These are phyloP conservation scores for Trichogramma pretiosum DNA, from an alignment of 1,140 invertebrate genomes.

Conservation along the genomic window DNA sequence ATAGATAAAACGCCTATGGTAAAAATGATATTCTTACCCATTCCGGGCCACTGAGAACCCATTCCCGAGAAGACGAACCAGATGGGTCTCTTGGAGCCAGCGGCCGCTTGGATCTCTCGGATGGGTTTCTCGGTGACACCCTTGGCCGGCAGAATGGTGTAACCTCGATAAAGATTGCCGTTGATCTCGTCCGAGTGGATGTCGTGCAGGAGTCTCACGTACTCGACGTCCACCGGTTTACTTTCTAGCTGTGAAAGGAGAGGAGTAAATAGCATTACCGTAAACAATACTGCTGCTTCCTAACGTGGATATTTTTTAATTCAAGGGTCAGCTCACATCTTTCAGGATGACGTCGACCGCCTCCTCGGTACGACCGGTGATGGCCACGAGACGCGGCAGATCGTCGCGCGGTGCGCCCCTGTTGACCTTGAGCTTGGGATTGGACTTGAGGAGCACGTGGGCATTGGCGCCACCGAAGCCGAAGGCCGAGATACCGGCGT, in stretches of 20 bases:
- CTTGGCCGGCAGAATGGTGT: conserved; percentile 38
- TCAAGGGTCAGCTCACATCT: conserved; percentile 39
- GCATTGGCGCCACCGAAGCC: conserved; percentile 54
- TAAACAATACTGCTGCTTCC: too few species aligned
- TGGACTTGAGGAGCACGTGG: conserved; percentile 54
- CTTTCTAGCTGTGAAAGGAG: conserved; percentile 26
- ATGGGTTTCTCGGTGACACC: conserved; percentile 31
- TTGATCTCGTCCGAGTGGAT: conserved; percentile 46
- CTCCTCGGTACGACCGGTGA: conserved; percentile 60
- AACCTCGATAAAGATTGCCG: conserved; percentile 51
- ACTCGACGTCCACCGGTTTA: conserved; percentile 48
- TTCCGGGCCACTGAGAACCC: conserved; percentile 78
- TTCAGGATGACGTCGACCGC: conserved; percentile 59
- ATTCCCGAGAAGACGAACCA: conserved; percentile 86
- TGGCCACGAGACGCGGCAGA: conserved; percentile 50
- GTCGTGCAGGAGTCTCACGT: conserved; percentile 43
- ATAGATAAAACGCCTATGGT: too few species aligned
- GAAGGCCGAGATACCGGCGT: conserved; percentile 48
- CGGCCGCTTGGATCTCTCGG: conserved; percentile 49
- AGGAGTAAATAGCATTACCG: neutral
- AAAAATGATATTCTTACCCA: conserved; percentile 50
- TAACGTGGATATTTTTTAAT: too few species aligned
- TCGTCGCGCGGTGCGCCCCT: conserved; percentile 35
- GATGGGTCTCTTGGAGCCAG: conserved; percentile 55
- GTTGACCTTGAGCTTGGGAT: conserved; percentile 43